phyloP scores from a whole-genome alignment of 2,113 vertebrate species.

The Taurulus bubalis region DNA sequence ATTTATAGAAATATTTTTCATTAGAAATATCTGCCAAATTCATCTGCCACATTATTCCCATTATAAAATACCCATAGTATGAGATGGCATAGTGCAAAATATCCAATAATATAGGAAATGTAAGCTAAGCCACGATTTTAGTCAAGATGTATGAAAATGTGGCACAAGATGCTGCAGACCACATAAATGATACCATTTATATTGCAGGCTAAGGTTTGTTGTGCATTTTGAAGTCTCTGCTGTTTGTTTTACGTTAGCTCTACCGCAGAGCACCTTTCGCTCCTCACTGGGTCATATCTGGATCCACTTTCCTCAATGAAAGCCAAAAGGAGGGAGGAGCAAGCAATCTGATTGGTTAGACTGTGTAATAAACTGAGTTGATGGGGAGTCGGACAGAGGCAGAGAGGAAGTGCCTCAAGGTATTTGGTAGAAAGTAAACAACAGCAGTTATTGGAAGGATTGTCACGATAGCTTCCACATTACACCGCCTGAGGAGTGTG shows the following conservation, averaged over 20 bases:
- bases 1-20: neutral
- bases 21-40: neutral
- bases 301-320: slow-evolving; percentile 65
- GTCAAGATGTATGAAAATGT: neutral
- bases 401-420: slow-evolving; percentile 59
- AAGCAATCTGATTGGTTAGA: slow-evolving; percentile 52
- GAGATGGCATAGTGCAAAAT: neutral
- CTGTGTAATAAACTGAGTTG: slow-evolving; percentile 40
- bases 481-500: neutral
- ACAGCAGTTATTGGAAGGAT: slow-evolving; percentile 59
- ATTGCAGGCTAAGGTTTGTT: neutral
- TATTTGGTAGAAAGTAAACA: slow-evolving; percentile 64
- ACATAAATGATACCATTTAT: neutral
- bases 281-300: slow-evolving; percentile 51
- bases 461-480: slow-evolving; percentile 61
- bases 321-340: slow-evolving; percentile 39
- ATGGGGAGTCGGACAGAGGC: slow-evolving; percentile 44
- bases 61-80: neutral
- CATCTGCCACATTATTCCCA: neutral
- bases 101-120: neutral
- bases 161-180: neutral
- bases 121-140: neutral
- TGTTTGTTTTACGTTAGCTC: slow-evolving; percentile 12
- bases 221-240: slow-evolving; percentile 11
- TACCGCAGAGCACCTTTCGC: neutral